Percentiles rank a stretch among this genome's conserved stretches.
phyloP scores from a whole-genome alignment of 2,888 invertebrate genomes.

The Brachyptera risi region DNA sequence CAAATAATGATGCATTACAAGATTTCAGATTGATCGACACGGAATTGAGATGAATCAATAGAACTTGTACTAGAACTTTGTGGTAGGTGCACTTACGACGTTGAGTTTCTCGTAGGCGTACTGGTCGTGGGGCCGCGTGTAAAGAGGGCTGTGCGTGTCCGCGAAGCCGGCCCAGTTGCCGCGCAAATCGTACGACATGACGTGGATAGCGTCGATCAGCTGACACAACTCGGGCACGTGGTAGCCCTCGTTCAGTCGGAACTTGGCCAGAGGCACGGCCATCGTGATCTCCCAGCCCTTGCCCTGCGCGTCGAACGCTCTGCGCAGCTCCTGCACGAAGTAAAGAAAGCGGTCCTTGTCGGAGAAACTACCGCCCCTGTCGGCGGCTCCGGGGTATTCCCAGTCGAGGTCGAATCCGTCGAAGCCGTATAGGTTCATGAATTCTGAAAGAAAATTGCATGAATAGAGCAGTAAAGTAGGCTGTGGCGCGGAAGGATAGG shows the following conservation, averaged over 20 bases:
- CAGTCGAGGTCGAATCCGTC: slow-evolving; percentile 87
- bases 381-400: slow-evolving; percentile 88
- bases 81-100: slow-evolving; percentile 64
- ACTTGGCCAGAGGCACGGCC: slow-evolving; percentile 84
- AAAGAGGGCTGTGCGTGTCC: slow-evolving; percentile 82
- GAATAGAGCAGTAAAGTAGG: too few species aligned
- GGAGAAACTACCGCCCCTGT: slow-evolving; percentile 76
- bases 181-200: slow-evolving; percentile 81
- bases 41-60: too few species aligned
- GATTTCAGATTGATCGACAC: too few species aligned
- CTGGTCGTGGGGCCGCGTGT: slow-evolving; percentile 81
- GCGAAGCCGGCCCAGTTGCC: slow-evolving; percentile 92
- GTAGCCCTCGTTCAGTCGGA: slow-evolving; percentile 82
- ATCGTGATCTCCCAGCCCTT: slow-evolving; percentile 85
- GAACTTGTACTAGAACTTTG: too few species aligned
- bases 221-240: slow-evolving; percentile 88
- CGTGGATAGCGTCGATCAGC: slow-evolving; percentile 73
- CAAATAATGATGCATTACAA: too few species aligned
- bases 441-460: slow-evolving; percentile 54
- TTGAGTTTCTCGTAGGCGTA: slow-evolving; percentile 87
- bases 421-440: slow-evolving; percentile 71
- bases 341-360: slow-evolving; percentile 81
- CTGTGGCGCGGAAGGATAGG: too few species aligned
- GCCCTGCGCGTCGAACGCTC: slow-evolving; percentile 70
- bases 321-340: slow-evolving; percentile 73